Percentiles rank a stretch among this genome's conserved stretches.
Conservation (phyloP, 1,140 invertebrate genomes). For the Brachionus plicatilis region DNA sequence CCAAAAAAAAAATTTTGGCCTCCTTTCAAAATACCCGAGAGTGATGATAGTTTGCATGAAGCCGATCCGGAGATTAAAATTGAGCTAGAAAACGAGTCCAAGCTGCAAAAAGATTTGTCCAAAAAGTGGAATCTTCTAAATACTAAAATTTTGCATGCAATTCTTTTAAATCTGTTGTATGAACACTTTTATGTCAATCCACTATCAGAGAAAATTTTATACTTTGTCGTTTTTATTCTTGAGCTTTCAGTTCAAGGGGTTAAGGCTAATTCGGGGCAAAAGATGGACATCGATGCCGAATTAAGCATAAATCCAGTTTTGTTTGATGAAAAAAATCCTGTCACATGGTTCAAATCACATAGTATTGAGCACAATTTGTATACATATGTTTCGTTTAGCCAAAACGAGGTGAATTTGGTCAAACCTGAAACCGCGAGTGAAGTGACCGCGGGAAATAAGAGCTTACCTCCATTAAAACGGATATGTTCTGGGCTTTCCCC, state of each 20-base stretch:
- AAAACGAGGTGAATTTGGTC: constrained; percentile 58
- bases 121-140: constrained; percentile 59
- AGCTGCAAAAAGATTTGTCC: not conserved
- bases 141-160: constrained; percentile 75
- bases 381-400: constrained; percentile 61
- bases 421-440: not conserved
- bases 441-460: not conserved
- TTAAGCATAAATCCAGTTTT: not conserved
- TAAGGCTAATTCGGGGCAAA: not conserved
- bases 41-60: constrained; percentile 53
- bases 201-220: constrained; percentile 75
- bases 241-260: constrained; percentile 68
- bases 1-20: constrained; percentile 69
- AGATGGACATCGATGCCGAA: not conserved
- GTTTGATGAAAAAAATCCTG: constrained; percentile 54
- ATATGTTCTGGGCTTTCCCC: constrained; percentile 49
- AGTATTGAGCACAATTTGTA: constrained; percentile 73
- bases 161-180: constrained; percentile 74
- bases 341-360: constrained; percentile 70
- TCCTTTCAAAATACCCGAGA: constrained; percentile 69
- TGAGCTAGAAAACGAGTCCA: not conserved
- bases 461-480: constrained; percentile 48
- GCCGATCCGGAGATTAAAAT: not conserved
- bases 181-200: constrained; percentile 66
- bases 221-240: constrained; percentile 75